Conservation (phyloP, 2,888 invertebrate species). For the Chloroclysta siterata region DNA sequence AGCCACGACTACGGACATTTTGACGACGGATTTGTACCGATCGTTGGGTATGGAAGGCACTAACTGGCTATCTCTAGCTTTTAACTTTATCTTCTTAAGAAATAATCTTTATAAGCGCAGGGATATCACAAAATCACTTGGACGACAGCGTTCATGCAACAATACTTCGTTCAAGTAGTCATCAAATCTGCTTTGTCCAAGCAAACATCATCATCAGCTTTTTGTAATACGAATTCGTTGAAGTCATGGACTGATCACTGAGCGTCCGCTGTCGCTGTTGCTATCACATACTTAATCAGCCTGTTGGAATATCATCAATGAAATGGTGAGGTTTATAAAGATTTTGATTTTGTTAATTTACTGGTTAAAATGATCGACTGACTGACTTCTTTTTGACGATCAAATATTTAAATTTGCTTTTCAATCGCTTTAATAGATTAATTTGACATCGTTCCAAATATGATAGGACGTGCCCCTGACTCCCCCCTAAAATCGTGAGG, state of each 20-base stretch:
- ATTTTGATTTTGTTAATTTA: background rate
- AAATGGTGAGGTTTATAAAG: too few species aligned
- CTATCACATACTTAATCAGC: too few species aligned
- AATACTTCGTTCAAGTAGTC: too few species aligned
- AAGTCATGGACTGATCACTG: too few species aligned
- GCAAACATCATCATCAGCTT: too few species aligned
- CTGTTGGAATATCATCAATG: too few species aligned
- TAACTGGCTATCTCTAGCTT: constrained; percentile 34
- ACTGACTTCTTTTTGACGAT: constrained; percentile 9
- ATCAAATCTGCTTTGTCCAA: too few species aligned
- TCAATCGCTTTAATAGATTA: background rate
- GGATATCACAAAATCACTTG: too few species aligned
- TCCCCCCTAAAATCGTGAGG: background rate
- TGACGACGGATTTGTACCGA: constrained; percentile 69
- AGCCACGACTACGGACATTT: constrained; percentile 61
- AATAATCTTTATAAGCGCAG: background rate
- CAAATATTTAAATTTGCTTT: background rate
- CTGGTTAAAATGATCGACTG: constrained; percentile 1
- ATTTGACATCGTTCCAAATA: background rate
- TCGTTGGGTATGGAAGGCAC: constrained; percentile 62
- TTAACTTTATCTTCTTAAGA: background rate
- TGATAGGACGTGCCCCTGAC: background rate
- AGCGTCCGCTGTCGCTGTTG: too few species aligned
- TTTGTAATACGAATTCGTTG: too few species aligned
- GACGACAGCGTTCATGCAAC: too few species aligned